Evolutionary conservation across 2,888 invertebrate genomes (phyloP), one percentile per base, ranked within the genome.

Genomic region (Galeopsomyia nigrocyanea): DNA sequence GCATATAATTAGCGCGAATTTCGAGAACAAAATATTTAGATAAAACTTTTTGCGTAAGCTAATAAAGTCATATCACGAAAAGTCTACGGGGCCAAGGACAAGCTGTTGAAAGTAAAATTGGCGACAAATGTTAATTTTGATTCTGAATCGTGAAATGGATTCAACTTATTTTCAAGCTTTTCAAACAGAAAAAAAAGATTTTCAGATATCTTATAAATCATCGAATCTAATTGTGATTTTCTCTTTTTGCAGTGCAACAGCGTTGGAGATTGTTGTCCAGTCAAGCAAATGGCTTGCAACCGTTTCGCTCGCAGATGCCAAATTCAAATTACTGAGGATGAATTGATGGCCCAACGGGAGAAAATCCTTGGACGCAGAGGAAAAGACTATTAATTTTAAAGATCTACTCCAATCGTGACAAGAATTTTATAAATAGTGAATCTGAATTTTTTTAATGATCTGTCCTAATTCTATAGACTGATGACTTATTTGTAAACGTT

Each of bases 261-360:
- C 14, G 66, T 22, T 26, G 46, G 65, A 13, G 9, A 81, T 0
- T 84, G 84, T 62, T 82, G 83, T 46, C 1, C 2, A 0, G 63
- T 26, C 10, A 70, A 76, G 6, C 77, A 46, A 51, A 68, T 75
- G 55, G 68, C 49, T 14, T 86, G 86, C 71, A 77, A 86, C 68
- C 46, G 26, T 19, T 83, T 73, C 50, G 84, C 85, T 2, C 62
- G 77, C 3, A 81, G 80, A 72, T 86, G 86, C 76, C 85, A 85
- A 78, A 82, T 84, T n/a, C 67, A 73, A 66, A 86, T 86, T 51
- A 84, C 84, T 0, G 68, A 50, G 10, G 82, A 78, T 0, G 83
- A 84, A 22, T 46, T 86, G 3, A 77, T 79, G 80, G 77, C 76
- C 0, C 78, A 80, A 58, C 79, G 83, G 2, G 80, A 81, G 26